A percentile compares a stretch with the other conserved stretches of the same genome.
Evolutionary conservation across 2,888 invertebrate species (phyloP).

Genomic region (Drosophila niveifrons): DNA sequence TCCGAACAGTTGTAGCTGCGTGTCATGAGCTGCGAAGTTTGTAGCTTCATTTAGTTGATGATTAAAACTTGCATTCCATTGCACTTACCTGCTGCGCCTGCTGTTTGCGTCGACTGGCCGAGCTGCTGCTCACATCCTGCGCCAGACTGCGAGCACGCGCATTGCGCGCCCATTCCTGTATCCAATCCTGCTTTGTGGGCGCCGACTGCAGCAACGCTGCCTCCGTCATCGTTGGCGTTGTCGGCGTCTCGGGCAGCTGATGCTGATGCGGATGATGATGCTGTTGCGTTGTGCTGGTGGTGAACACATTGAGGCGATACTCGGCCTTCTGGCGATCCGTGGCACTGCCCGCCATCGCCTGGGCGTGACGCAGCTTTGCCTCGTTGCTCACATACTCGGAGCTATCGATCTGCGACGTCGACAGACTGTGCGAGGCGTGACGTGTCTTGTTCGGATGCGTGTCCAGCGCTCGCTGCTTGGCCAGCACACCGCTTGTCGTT

Average conservation of each 20-base stretch:
- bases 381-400: constrained; percentile 87
- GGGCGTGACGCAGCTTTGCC: constrained; percentile 77
- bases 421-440: constrained; percentile 87
- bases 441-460: constrained; percentile 84
- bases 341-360: constrained; percentile 75
- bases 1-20: constrained; percentile 84
- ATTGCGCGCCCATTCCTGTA: constrained; percentile 89
- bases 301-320: constrained; percentile 84
- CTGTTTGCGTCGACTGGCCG: constrained; percentile 64
- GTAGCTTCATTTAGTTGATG: not conserved
- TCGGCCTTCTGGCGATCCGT: constrained; percentile 85
- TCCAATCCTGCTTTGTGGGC: constrained; percentile 86
- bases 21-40: constrained; percentile 82
- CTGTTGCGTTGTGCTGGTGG: constrained; percentile 66
- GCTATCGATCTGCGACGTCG: constrained; percentile 90
- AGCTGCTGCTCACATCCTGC: constrained; percentile 66
- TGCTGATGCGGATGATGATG: constrained; percentile 46
- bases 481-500: constrained; percentile 90
- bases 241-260: constrained; percentile 79
- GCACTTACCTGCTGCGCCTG: constrained; percentile 46
- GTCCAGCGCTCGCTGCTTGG: constrained; percentile 86
- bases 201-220: constrained; percentile 83
- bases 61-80: too few species aligned
- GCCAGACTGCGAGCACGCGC: constrained; percentile 86
- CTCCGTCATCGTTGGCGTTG: constrained; percentile 77